Evolutionary conservation across 2,797 vertebrate genomes (phyloP).

Genomic region (Galago senegalensis): DNA sequence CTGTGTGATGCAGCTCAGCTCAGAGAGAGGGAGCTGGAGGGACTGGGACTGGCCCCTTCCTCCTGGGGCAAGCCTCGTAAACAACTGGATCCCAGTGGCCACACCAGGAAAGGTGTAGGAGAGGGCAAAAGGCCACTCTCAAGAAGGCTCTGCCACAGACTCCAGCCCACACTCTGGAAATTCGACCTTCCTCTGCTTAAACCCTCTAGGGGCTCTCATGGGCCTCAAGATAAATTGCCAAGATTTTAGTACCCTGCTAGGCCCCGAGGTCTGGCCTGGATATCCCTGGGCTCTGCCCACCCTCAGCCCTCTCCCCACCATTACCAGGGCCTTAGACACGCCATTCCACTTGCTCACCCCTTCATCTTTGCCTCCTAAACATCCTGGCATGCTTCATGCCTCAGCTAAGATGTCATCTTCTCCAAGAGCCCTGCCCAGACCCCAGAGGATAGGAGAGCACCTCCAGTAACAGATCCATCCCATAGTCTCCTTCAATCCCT

Average conservation of each 20-base stretch:
- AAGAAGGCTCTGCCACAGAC: background rate
- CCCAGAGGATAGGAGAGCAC: background rate
- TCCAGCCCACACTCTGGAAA: background rate
- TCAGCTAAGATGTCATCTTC: background rate
- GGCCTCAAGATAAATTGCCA: background rate
- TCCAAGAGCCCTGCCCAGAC: background rate
- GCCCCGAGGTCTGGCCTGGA: background rate
- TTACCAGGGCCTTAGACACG: background rate
- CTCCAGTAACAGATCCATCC: background rate
- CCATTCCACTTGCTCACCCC: background rate
- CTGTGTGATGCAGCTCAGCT: background rate
- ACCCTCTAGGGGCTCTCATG: background rate
- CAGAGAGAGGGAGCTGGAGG: constrained; percentile 59
- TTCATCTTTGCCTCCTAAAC: background rate
- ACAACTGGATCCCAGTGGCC: constrained; percentile 72
- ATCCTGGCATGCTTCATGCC: background rate
- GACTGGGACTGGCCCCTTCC: constrained; percentile 49
- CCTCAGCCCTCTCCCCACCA: background rate
- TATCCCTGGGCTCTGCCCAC: background rate
- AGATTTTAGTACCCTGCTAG: background rate
- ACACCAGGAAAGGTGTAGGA: background rate
- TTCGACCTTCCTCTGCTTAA: background rate
- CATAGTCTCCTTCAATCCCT: background rate
- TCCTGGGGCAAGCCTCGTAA: constrained; percentile 58
- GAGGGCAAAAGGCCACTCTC: constrained; percentile 65